These are phyloP conservation scores for Oncorhynchus kisutch DNA, from an alignment of 2,113 vertebrate species.

Conservation along the genomic window DNA sequence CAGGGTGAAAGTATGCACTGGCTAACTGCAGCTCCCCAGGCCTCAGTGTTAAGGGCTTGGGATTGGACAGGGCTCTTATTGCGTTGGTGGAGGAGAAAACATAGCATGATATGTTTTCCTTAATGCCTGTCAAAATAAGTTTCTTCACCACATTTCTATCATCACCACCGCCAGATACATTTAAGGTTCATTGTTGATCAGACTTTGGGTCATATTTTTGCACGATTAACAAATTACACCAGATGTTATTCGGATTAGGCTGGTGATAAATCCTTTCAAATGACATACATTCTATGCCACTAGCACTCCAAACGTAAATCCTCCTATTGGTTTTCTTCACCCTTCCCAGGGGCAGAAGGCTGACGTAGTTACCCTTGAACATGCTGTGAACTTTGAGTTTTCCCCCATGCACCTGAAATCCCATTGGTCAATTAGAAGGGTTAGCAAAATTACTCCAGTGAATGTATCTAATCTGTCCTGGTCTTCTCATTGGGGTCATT, in stretches of 20 bases:
- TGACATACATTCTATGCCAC: not conserved
- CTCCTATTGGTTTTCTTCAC: too few relatives aligned
- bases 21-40: slow-evolving; percentile 41
- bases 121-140: not conserved
- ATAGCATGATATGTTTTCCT: slow-evolving; percentile 10
- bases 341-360: too few relatives aligned
- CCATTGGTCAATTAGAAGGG: not conserved
- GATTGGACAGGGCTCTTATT: slow-evolving; percentile 41
- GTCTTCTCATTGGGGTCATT: not conserved
- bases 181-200: not conserved
- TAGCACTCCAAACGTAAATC: too few relatives aligned
- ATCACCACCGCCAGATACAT: not conserved
- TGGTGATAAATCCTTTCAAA: not conserved
- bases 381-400: not conserved
- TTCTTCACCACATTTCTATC: not conserved
- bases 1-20: slow-evolving; percentile 61
- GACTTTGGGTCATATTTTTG: not conserved
- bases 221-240: not conserved
- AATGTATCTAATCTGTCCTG: not conserved
- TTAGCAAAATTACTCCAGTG: not conserved
- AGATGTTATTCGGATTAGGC: too few relatives aligned
- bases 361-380: not conserved
- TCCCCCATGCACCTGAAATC: not conserved
- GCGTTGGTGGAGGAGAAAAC: slow-evolving; percentile 15
- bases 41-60: slow-evolving; percentile 52